Conservation (phyloP, 2,113 vertebrate genomes). For the Geococcyx californianus region DNA sequence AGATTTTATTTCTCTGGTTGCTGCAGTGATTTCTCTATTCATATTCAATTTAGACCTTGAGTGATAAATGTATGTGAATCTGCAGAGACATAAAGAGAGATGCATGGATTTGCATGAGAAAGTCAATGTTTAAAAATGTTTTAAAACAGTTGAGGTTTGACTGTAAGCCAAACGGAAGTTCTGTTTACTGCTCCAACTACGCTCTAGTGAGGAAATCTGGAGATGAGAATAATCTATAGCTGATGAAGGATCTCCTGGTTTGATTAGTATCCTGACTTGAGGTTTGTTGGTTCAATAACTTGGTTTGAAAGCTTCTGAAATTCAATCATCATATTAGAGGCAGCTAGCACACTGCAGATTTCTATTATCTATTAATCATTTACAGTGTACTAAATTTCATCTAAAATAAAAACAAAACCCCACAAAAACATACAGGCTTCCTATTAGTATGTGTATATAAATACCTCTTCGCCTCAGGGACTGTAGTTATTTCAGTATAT, state of each 20-base stretch:
- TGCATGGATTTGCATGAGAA: not conserved
- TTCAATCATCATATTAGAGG: not conserved
- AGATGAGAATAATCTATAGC: not conserved
- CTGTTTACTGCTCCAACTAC: not conserved
- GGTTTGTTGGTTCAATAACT: conserved; percentile 27
- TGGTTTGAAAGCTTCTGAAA: conserved; percentile 26
- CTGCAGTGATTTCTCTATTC: not conserved
- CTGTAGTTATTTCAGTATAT: not conserved
- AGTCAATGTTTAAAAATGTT: not conserved
- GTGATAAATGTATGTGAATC: not conserved
- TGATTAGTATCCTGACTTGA: not conserved
- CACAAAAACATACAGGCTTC: not conserved
- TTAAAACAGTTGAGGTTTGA: not conserved
- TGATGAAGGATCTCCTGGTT: not conserved
- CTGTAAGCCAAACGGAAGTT: conserved; percentile 17
- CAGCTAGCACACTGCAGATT: not conserved
- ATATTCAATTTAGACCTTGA: not conserved
- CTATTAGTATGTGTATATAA: not conserved
- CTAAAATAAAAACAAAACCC: not conserved
- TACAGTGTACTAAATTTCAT: not conserved
- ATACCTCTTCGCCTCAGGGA: not conserved
- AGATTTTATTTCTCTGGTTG: not conserved
- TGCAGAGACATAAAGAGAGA: not conserved
- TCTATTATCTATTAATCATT: not conserved
- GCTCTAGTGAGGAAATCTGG: not conserved